These are phyloP conservation scores for Drosophila grimshawi DNA, from an alignment of 1,140 invertebrate genomes.

Conservation along the genomic window DNA sequence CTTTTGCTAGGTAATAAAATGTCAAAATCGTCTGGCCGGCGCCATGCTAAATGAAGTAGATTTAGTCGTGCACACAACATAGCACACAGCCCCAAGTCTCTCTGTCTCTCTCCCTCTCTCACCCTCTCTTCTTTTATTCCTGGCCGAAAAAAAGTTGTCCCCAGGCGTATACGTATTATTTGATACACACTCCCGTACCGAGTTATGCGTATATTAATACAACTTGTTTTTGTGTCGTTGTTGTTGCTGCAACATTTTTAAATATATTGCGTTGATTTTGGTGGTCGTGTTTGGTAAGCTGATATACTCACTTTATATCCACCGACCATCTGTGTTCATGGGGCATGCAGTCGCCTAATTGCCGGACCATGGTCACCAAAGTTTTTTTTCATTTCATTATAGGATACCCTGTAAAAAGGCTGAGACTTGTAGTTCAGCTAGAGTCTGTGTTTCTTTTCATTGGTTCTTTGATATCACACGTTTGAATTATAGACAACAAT, in stretches of 20 bases:
- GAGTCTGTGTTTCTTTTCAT: too few species aligned
- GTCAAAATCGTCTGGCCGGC: conserved; percentile 69
- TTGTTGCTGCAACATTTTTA: conserved; percentile 54
- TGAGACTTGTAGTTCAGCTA: not conserved
- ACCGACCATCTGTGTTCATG: conserved; percentile 10
- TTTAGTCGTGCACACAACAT: conserved; percentile 10
- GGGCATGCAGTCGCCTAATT: conserved; percentile 23
- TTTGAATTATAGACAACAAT: too few species aligned
- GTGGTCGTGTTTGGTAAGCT: conserved; percentile 12
- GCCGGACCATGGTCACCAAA: conserved; percentile 25
- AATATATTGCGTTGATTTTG: conserved; percentile 48
- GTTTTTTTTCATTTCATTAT: conserved; percentile 1
- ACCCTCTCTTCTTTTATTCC: not conserved
- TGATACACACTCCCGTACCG: conserved; percentile 20
- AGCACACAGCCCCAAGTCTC: too few species aligned
- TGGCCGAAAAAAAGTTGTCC: not conserved
- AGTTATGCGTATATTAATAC: conserved; percentile 47
- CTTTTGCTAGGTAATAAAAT: conserved; percentile 66
- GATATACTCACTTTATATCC: conserved; percentile 1
- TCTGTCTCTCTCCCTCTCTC: not conserved
- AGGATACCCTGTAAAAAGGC: conserved; percentile 6
- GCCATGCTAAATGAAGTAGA: conserved; percentile 64
- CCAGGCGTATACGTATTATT: conserved; percentile 51
- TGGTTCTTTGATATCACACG: too few species aligned
- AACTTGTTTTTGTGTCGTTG: conserved; percentile 42